These are phyloP conservation scores for Pseudomyrmex sp. DNA, from an alignment of 1,140 invertebrate genomes.

Conservation along the genomic window DNA sequence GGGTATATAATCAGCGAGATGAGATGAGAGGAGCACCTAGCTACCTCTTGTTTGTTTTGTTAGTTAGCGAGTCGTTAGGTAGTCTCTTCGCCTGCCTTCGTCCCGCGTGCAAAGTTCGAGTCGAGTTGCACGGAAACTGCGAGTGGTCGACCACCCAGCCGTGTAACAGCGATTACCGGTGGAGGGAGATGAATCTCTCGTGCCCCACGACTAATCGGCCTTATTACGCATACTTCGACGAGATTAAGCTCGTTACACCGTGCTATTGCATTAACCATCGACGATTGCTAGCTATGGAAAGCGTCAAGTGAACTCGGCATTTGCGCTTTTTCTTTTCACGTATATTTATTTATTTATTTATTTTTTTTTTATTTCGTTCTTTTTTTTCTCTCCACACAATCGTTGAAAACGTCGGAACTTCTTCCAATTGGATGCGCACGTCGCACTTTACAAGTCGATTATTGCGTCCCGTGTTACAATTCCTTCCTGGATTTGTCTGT, in stretches of 20 bases:
- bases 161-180: constrained; percentile 16
- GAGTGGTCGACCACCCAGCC: constrained; percentile 49
- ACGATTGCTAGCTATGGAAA: background rate
- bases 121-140: constrained; percentile 50
- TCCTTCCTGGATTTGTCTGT: background rate
- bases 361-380: background rate
- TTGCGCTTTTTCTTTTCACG: background rate
- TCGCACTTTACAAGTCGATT: background rate
- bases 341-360: background rate
- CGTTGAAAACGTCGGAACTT: background rate
- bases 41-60: constrained; percentile 83
- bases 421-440: background rate
- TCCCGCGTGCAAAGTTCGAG: constrained; percentile 5
- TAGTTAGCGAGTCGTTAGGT: constrained; percentile 83
- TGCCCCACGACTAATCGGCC: constrained; percentile 37
- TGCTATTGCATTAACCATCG: constrained; percentile 23
- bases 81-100: constrained; percentile 32
- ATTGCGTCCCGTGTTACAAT: background rate
- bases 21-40: constrained; percentile 78
- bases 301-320: background rate
- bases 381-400: background rate
- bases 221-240: constrained; percentile 46
- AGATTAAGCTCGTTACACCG: constrained; percentile 42
- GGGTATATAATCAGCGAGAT: constrained; percentile 83
- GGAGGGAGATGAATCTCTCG: background rate